phyloP scores from a whole-genome alignment of 2,797 vertebrate species.

The Ambastaia sidthimunki region DNA sequence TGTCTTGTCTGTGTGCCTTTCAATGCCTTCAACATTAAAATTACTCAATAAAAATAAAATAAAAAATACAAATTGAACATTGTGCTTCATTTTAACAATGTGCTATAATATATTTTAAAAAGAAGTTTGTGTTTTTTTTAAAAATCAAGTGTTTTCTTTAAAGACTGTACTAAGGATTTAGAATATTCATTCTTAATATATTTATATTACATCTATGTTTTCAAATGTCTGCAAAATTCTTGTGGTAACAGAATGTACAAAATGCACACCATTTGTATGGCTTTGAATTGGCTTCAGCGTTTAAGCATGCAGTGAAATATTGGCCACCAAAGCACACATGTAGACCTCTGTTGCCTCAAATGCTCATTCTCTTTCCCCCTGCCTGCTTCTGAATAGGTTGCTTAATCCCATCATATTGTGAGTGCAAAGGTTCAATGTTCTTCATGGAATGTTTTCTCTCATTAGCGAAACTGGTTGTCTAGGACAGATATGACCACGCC shows the following conservation, averaged over 20 bases:
- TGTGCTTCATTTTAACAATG: too few relatives aligned
- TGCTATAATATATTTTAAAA: neutral
- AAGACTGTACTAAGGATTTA: too few relatives aligned
- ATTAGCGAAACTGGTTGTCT: conserved; percentile 44
- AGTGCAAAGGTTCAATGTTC: conserved; percentile 37
- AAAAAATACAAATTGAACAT: neutral
- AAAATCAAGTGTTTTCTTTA: neutral
- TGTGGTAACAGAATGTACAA: neutral
- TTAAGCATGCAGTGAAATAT: neutral
- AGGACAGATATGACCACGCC: conserved; percentile 35
- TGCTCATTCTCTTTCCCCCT: conserved; percentile 69
- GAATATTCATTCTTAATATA: too few relatives aligned
- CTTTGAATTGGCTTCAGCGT: neutral
- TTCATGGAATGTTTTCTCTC: conserved; percentile 45
- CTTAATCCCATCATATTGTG: conserved; percentile 41
- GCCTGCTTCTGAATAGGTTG: conserved; percentile 75
- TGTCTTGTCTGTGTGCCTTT: conserved; percentile 3
- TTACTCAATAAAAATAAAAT: neutral
- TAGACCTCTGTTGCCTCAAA: conserved; percentile 25
- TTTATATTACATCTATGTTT: too few relatives aligned
- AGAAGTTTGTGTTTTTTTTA: neutral
- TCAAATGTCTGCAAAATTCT: neutral
- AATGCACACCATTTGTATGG: neutral
- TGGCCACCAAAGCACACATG: conserved; percentile 15
- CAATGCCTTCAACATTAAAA: neutral